Percentiles rank a stretch among this genome's conserved stretches.
phyloP scores from a whole-genome alignment of 1,140 invertebrate species.

The Penaeus indicus region DNA sequence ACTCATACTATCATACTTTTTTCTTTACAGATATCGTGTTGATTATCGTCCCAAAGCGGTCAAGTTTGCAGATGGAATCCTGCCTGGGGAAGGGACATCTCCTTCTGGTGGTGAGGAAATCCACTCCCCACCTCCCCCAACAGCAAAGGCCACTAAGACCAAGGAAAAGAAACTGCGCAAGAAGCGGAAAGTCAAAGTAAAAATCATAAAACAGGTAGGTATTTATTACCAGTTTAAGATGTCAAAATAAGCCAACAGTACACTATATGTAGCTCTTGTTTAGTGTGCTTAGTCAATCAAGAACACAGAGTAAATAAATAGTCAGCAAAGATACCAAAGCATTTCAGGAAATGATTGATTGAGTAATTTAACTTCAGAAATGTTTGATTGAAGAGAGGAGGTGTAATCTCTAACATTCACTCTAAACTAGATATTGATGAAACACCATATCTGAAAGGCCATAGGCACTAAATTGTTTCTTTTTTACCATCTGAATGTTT shows the following conservation, averaged over 20 bases:
- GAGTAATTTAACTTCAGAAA: no score
- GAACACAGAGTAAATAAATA: no score
- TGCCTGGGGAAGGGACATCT: conserved; percentile 78
- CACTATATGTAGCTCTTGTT: background rate
- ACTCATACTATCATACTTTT: background rate
- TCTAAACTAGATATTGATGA: no score
- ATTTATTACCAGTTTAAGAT: background rate
- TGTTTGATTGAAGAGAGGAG: no score
- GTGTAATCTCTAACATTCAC: no score
- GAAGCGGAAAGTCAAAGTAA: conserved; percentile 71
- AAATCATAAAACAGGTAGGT: conserved; percentile 66
- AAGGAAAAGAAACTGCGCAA: conserved; percentile 73
- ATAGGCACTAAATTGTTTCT: no score
- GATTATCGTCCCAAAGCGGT: conserved; percentile 73
- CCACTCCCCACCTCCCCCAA: conserved; percentile 76
- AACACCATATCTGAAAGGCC: no score
- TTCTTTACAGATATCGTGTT: conserved; percentile 38
- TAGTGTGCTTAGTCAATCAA: background rate
- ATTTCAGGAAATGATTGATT: no score
- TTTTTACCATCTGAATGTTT: no score
- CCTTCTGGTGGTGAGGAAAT: conserved; percentile 78
- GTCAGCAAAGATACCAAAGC: no score
- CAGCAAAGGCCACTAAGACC: conserved; percentile 34
- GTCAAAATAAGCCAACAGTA: background rate
- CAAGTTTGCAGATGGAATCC: conserved; percentile 77